phyloP scores from a whole-genome alignment of 2,888 invertebrate genomes.

The Drosophila conformis region DNA sequence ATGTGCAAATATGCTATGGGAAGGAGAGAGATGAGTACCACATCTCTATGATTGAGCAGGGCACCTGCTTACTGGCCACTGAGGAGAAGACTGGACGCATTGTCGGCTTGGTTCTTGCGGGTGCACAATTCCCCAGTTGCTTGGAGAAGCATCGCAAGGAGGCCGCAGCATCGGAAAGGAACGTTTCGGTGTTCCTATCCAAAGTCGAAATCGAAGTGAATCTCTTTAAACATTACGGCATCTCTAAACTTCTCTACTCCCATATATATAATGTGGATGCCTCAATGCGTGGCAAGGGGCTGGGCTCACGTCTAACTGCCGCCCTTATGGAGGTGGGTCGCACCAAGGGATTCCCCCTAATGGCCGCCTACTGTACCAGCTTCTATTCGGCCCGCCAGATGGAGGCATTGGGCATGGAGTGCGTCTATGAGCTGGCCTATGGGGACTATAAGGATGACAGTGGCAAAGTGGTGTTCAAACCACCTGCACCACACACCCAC shows the following conservation, averaged over 20 bases:
- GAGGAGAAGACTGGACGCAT: conserved; percentile 37
- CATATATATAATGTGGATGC: conserved; percentile 65
- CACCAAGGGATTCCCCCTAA: conserved; percentile 55
- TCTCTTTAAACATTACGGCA: conserved; percentile 60
- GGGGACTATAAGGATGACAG: conserved; percentile 60
- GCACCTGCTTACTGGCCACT: conserved; percentile 47
- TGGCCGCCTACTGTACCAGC: conserved; percentile 69
- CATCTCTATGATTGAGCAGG: conserved; percentile 48
- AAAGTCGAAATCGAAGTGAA: conserved; percentile 59
- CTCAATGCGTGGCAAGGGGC: conserved; percentile 62
- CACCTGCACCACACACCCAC: conserved; percentile 57
- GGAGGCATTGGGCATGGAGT: conserved; percentile 67
- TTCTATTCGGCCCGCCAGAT: conserved; percentile 71
- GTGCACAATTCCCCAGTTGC: conserved; percentile 25
- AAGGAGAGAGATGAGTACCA: conserved; percentile 49
- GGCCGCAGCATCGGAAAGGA: conserved; percentile 6
- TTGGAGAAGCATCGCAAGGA: conserved; percentile 45
- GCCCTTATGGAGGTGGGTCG: conserved; percentile 65
- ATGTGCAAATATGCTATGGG: conserved; percentile 33
- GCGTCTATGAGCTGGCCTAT: conserved; percentile 53
- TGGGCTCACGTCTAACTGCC: conserved; percentile 63
- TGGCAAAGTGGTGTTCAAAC: conserved; percentile 60
- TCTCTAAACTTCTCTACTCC: conserved; percentile 63
- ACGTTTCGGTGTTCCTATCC: conserved; percentile 40
- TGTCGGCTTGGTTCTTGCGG: conserved; percentile 55